Conservation (phyloP, 1,140 invertebrate genomes). For the Lasioglossum albipes region DNA sequence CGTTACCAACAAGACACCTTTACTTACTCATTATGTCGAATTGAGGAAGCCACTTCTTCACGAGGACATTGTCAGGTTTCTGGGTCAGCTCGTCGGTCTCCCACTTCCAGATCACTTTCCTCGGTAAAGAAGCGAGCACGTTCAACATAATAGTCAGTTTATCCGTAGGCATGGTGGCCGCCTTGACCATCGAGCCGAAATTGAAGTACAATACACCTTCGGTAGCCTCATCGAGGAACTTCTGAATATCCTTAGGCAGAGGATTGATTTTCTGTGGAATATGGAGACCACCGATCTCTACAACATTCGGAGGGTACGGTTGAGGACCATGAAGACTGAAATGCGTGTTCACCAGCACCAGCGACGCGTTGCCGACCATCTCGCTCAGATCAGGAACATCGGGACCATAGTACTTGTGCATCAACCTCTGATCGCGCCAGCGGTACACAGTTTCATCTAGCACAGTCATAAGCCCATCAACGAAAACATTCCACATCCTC, state of each 20-base stretch:
- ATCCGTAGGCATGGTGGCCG: constrained; percentile 78
- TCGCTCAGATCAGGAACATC: constrained; percentile 73
- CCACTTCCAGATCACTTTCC: constrained; percentile 86
- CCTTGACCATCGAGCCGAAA: constrained; percentile 83
- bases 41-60: constrained; percentile 86
- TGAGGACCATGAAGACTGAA: constrained; percentile 78
- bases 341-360: constrained; percentile 81
- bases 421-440: constrained; percentile 66
- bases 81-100: constrained; percentile 80
- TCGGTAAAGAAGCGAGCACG: constrained; percentile 81
- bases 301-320: constrained; percentile 81
- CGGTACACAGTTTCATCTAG: constrained; percentile 6
- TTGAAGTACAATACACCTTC: constrained; percentile 84
- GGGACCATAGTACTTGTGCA: constrained; percentile 74
- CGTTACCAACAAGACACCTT: no score
- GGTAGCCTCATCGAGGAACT: constrained; percentile 76
- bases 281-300: constrained; percentile 84
- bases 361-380: constrained; percentile 71
- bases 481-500: constrained; percentile 80
- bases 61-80: constrained; percentile 83
- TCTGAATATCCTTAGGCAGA: constrained; percentile 72
- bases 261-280: constrained; percentile 69
- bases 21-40: constrained; percentile 84
- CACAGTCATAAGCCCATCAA: neutral
- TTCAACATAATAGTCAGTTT: constrained; percentile 80